Evolutionary conservation across 1,140 invertebrate genomes (phyloP), one percentile per base, ranked within the genome.

Genomic region (Solenopsis fugax): DNA sequence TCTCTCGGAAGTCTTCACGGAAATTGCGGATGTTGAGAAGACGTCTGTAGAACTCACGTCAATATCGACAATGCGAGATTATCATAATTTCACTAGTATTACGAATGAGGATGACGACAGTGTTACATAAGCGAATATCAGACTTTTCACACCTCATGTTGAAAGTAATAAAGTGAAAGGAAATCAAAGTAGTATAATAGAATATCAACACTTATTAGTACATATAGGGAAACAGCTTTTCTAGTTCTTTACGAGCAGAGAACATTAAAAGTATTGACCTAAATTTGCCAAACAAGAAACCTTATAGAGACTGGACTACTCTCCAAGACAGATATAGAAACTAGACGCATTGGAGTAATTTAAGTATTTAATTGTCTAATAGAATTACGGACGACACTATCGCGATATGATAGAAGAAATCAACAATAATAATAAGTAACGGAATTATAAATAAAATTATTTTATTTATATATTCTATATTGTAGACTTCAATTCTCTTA

Each of bases 1-100:
- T 34, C 7, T 88, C 13, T 65, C 54, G 29, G 73, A 76, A 21
- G 65, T 78, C n/a, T 50, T 78, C 65, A 86, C 65, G 12, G 76
- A 86, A 45, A 86, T 10, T n/a, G 58, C 58, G 16, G 29, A 73
- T 9, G n/a, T 64, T 34, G 37, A 56, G 52, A 58, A 82, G 4
- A 72, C 64, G 6, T 67, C 64, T 4, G 24, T 50, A 7, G 80
- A 84, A 0, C n/a, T 48, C 12, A 84, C 41, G n/a, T 75, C 80
- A 24, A 13, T 84, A 37, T 62, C 67, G 18, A 84, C 69, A 41
- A 29, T 16, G 13, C 69, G 6, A 7, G 41, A 84, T 75, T 75
- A 75, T 50, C 69, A 45, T 41, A 73, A 84, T 84, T 48, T 84
- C 29, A 84, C 80, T 24, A 75, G 41, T 12, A 50, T 37, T 34